Evolutionary conservation across 2,797 vertebrate genomes (phyloP).

Genomic region (Chaunax sp.): DNA sequence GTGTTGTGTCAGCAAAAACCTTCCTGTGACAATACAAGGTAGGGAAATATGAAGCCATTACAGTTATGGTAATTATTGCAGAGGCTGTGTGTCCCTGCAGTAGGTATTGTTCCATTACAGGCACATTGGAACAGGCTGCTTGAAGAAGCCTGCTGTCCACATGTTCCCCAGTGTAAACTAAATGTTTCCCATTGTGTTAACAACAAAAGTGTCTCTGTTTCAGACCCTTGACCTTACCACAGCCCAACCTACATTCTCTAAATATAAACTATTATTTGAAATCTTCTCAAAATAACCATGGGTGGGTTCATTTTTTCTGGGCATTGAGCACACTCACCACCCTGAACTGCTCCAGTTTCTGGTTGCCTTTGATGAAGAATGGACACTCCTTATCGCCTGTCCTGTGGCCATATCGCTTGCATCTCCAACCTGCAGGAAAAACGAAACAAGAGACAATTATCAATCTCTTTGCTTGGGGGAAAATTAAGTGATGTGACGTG

Average conservation of each 20-base stretch:
- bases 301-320: not conserved
- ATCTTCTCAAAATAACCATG: constrained; percentile 4
- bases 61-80: constrained; percentile 75
- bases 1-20: constrained; percentile 41
- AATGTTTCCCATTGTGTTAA: constrained; percentile 1
- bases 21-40: constrained; percentile 39
- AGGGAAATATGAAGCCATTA: constrained; percentile 61
- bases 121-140: constrained; percentile 11
- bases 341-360: constrained; percentile 97
- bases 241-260: constrained; percentile 7
- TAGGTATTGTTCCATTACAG: constrained; percentile 30
- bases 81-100: constrained; percentile 46
- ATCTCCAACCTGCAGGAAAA: constrained; percentile 89
- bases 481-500: no score
- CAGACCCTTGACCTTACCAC: constrained; percentile 15
- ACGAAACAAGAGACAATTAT: not conserved
- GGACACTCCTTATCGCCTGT: constrained; percentile 95
- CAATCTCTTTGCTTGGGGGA: not conserved
- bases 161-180: constrained; percentile 34
- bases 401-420: constrained; percentile 94
- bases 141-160: constrained; percentile 45
- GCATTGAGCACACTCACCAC: constrained; percentile 86
- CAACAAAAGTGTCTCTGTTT: constrained; percentile 17
- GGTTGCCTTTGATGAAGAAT: constrained; percentile 98
- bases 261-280: not conserved